A percentile compares a stretch with the other conserved stretches of the same genome.
These are phyloP conservation scores for Emydura subglobosa DNA, from an alignment of 2,113 vertebrate species.

Conservation along the genomic window DNA sequence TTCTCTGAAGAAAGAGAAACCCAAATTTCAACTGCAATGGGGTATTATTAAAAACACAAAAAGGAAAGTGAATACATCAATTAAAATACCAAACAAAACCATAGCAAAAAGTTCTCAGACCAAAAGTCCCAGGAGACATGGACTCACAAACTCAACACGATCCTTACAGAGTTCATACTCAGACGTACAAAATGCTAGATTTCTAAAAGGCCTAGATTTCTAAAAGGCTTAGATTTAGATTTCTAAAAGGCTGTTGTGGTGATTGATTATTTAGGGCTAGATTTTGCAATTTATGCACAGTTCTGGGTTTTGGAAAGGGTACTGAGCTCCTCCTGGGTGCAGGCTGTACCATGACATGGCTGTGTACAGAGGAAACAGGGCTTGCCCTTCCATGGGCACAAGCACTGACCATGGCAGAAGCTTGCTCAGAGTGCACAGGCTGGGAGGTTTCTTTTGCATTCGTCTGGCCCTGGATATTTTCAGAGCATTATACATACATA, in stretches of 20 bases:
- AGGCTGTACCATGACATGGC: not conserved
- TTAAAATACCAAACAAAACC: slow-evolving; percentile 74
- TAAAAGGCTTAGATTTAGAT: too few relatives aligned
- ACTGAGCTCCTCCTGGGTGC: not conserved
- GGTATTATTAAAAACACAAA: slow-evolving; percentile 37
- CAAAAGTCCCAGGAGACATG: slow-evolving; percentile 5
- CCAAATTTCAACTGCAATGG: not conserved
- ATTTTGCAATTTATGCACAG: not conserved
- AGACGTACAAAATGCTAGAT: not conserved
- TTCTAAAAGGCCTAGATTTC: too few relatives aligned
- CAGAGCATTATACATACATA: not conserved
- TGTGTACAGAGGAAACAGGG: not conserved
- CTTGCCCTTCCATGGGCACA: not conserved
- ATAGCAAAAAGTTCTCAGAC: slow-evolving; percentile 65
- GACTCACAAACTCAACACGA: slow-evolving; percentile 7
- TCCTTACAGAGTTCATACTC: not conserved
- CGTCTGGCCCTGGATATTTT: not conserved
- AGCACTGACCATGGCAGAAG: not conserved
- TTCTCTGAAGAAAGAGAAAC: not conserved
- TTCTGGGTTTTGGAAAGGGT: not conserved
- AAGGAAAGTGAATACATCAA: slow-evolving; percentile 51
- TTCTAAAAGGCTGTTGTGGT: not conserved
- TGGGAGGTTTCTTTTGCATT: fast-evolving
- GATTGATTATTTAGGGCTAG: not conserved
- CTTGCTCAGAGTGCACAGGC: not conserved